A percentile compares a stretch with the other conserved stretches of the same genome.
phyloP scores from a whole-genome alignment of 2,113 vertebrate species.

The Turnix velox region DNA sequence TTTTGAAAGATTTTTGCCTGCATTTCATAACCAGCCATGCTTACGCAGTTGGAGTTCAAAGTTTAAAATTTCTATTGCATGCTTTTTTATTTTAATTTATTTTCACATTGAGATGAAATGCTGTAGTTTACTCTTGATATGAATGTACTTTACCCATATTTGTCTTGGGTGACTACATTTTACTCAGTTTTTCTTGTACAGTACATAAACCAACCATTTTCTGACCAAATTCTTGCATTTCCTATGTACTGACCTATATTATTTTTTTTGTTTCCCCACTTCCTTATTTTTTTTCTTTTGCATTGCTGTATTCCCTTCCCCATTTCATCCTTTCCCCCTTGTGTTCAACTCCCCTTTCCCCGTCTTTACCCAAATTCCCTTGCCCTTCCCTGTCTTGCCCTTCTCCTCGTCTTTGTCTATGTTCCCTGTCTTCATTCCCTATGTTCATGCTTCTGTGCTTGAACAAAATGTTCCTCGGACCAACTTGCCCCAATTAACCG shows the following conservation, averaged over 20 bases:
- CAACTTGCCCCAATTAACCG: conserved; percentile 96
- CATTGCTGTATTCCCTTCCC: conserved; percentile 85
- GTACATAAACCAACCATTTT: conserved; percentile 98
- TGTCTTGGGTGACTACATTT: conserved; percentile 93
- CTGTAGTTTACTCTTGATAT: conserved; percentile 84
- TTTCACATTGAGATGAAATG: conserved; percentile 77
- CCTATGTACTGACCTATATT: conserved; percentile 99
- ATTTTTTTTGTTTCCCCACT: conserved; percentile 96
- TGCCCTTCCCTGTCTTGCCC: conserved; percentile 72
- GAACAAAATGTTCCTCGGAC: conserved; percentile 94
- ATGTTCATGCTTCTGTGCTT: conserved; percentile 90
- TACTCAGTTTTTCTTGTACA: conserved; percentile 91
- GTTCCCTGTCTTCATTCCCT: conserved; percentile 75
- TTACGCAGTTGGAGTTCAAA: conserved; percentile 77
- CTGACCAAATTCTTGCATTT: conserved; percentile 99
- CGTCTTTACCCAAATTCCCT: conserved; percentile 76
- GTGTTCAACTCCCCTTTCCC: conserved; percentile 74
- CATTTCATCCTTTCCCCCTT: conserved; percentile 79
- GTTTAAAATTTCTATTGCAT: conserved; percentile 83
- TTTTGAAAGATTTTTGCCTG: conserved; percentile 74
- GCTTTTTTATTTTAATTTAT: conserved; percentile 69
- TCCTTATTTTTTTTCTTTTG: conserved; percentile 88
- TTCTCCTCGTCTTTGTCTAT: conserved; percentile 71
- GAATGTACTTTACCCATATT: conserved; percentile 91
- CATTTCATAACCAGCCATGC: conserved; percentile 81